Base-by-base conservation (phyloP, 2,888 invertebrate species). In the Caenorhabditis sp. region DNA sequence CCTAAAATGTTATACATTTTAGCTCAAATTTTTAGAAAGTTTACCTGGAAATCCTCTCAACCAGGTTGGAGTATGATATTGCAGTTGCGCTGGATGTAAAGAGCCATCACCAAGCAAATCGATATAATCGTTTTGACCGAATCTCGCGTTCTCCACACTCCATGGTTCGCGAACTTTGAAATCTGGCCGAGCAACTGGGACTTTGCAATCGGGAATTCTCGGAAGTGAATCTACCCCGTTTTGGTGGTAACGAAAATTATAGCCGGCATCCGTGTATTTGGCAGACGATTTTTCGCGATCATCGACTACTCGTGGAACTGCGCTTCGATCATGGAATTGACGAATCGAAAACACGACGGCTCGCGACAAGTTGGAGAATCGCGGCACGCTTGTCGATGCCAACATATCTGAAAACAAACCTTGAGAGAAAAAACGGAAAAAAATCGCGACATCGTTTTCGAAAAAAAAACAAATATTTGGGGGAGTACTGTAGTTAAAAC, bases 51-150 rank as follows among this genome's bases (percentile, higher is more conserved):
- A 92, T 59, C 96, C 97, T 83, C 93, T 91, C 43, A 97, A 90
- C 96, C 96, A 97, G 0, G 91, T 89, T 0, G 97, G 97, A 7
- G 95, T 91, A 72, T 92, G 92, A 86, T 95, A 95, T 17, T 95
- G 89, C 5, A 95, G 91, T 87, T 92, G 92, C 0, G 93, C 92
- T 0, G 97, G 96, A 88, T 95, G 94, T 7, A 93, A 81, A 20
- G 91, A 90, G 38, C 93, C 94, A 86, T 93, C 92, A 1, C 97
- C 97, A 62, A 97, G 90, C 69, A 97, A 95, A 88, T 97, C 91
- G 54, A 87, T 86, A 70, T 87, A 87, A 66, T 87, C 87, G 60
- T 86, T 86, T 60, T 84, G 85, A 17, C 87, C 87, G 67, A 85
- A 87, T 27, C 78, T 70, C 10, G 82, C 82, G 12, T 78, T 70